A percentile compares a stretch with the other conserved stretches of the same genome.
These are phyloP conservation scores for Lasius platythorax DNA, from an alignment of 2,888 invertebrate genomes.

Conservation along the genomic window DNA sequence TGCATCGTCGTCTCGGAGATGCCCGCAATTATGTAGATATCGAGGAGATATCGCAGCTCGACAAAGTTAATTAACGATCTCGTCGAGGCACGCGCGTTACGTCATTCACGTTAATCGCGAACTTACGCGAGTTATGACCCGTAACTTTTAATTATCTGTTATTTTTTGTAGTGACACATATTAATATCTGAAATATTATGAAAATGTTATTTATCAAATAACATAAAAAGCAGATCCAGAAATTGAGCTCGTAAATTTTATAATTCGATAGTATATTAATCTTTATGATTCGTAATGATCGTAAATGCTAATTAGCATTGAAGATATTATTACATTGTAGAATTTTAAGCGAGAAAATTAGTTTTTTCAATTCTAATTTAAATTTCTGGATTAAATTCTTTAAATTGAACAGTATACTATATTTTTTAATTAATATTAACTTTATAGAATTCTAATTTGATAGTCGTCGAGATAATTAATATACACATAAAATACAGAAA, in stretches of 20 bases:
- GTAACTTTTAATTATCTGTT: constrained; percentile 5
- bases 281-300: background rate
- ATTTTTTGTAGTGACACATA: background rate
- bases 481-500: background rate
- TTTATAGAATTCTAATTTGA: background rate
- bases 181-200: background rate
- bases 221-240: background rate
- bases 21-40: constrained; percentile 67
- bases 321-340: background rate
- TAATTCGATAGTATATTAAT: background rate
- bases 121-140: constrained; percentile 50
- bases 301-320: background rate
- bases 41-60: constrained; percentile 14
- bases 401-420: background rate
- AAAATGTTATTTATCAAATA: background rate
- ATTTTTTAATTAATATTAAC: background rate
- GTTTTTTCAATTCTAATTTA: background rate
- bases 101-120: constrained; percentile 20
- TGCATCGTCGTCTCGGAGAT: constrained; percentile 20
- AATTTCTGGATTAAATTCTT: background rate
- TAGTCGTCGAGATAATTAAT: background rate
- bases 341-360: background rate
- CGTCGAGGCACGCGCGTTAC: constrained; percentile 22
- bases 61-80: constrained; percentile 66
- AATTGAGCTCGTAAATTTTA: background rate